These are phyloP conservation scores for Diabrotica virgifera DNA, from an alignment of 1,140 invertebrate species.

Conservation along the genomic window DNA sequence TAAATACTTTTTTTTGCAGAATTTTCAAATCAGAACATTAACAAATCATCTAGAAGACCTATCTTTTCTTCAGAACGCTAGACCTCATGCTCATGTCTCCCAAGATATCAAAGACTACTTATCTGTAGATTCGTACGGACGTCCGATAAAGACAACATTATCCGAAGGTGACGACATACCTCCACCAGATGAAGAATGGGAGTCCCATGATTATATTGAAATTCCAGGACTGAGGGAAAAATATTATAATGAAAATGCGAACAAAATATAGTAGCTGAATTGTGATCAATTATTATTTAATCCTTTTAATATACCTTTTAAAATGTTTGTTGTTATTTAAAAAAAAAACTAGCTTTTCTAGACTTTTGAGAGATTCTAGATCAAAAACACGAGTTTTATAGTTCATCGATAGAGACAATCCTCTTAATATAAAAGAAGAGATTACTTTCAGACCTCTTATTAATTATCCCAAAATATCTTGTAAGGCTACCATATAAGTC, in stretches of 20 bases:
- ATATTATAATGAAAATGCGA: neutral
- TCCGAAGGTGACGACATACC: conserved; percentile 44
- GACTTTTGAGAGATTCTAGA: no score
- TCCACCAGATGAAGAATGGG: conserved; percentile 52
- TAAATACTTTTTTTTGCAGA: conserved; percentile 44
- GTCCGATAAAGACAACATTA: conserved; percentile 56
- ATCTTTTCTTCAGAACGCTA: conserved; percentile 59
- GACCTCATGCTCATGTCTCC: conserved; percentile 47
- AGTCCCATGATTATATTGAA: conserved; percentile 56
- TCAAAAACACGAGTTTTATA: no score
- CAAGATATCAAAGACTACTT: conserved; percentile 58
- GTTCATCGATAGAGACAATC: no score
- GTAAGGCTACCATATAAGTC: no score
- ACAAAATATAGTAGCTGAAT: no score
- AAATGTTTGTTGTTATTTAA: no score
- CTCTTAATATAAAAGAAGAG: no score
- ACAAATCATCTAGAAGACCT: conserved; percentile 53
- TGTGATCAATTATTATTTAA: no score
- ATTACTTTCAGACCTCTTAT: no score
- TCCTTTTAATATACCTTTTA: no score
- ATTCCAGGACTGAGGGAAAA: conserved; percentile 41
- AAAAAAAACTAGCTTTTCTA: no score
- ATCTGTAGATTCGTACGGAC: conserved; percentile 57
- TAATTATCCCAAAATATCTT: no score
- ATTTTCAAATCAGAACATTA: conserved; percentile 56